A percentile compares a stretch with the other conserved stretches of the same genome.
phyloP scores from a whole-genome alignment of 1,140 invertebrate species.

The Drosophila watanabei region DNA sequence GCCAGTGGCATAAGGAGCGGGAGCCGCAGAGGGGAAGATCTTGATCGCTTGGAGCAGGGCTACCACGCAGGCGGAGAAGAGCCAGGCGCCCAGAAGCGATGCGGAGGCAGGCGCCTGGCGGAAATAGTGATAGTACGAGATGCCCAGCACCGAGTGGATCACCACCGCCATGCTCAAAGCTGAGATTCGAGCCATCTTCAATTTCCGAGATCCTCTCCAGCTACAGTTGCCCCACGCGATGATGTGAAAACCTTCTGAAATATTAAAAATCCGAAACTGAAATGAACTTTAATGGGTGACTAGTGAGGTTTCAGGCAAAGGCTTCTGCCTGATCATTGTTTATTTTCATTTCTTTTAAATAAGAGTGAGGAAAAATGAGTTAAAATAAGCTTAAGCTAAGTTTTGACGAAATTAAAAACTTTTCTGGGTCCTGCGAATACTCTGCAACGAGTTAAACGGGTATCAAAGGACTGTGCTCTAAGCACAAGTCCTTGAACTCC shows the following conservation, averaged over 20 bases:
- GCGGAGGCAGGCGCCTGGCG: conserved; percentile 39
- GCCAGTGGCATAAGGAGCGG: not conserved
- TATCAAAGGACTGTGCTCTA: not conserved
- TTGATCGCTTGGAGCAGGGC: conserved; percentile 50
- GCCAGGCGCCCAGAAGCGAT: conserved; percentile 59
- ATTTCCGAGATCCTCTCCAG: not conserved
- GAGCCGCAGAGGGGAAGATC: conserved; percentile 35
- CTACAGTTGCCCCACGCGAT: not conserved
- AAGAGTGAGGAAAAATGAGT: not conserved
- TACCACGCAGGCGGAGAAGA: conserved; percentile 61
- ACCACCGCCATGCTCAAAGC: conserved; percentile 55
- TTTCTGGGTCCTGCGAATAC: not conserved
- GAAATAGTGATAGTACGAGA: conserved; percentile 68
- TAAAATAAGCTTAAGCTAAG: not conserved
- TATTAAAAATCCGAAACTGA: not conserved
- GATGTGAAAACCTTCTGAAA: not conserved
- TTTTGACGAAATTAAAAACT: not conserved
- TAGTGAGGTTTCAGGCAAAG: not conserved
- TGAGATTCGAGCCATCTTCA: conserved; percentile 49
- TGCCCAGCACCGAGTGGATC: conserved; percentile 64
- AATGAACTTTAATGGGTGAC: not conserved
- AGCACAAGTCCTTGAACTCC: not conserved
- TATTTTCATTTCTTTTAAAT: not conserved
- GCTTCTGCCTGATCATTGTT: not conserved
- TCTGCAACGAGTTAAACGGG: not conserved